Evolutionary conservation across 2,888 invertebrate species (phyloP).

Genomic region (Ceraclea dissimilis): DNA sequence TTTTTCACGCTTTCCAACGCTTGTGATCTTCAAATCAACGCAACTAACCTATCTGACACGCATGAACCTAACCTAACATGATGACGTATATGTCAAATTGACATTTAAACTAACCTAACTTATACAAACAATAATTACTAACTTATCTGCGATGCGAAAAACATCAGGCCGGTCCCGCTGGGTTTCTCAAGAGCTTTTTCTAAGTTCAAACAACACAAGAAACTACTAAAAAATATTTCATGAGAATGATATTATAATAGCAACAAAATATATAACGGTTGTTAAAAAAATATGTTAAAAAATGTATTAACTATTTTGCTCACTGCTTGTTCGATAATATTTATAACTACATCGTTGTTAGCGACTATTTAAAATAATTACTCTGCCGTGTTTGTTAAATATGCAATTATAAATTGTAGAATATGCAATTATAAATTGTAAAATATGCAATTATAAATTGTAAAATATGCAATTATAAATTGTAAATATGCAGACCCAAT

Average conservation of each 20-base stretch:
- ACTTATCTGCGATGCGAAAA: not conserved
- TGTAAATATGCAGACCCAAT: too few species aligned
- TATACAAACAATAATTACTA: not conserved
- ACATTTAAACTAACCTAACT: conserved; percentile 26
- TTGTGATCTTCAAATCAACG: not conserved
- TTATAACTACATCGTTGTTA: conserved; percentile 12
- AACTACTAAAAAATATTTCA: too few species aligned
- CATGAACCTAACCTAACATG: not conserved
- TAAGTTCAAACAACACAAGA: conserved; percentile 44
- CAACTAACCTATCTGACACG: conserved; percentile 2
- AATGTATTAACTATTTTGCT: conserved; percentile 16
- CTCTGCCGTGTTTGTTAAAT: not conserved
- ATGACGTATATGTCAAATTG: conserved; percentile 9
- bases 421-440: too few species aligned
- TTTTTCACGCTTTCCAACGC: too few species aligned
- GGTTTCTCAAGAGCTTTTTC: conserved; percentile 93
- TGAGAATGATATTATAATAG: too few species aligned
- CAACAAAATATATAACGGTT: too few species aligned
- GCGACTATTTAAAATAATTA: conserved; percentile 14
- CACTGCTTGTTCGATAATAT: conserved; percentile 16
- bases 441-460: too few species aligned
- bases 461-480: too few species aligned
- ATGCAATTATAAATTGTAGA: too few species aligned
- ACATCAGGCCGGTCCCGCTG: conserved; percentile 80
- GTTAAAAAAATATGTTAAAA: too few species aligned